Evolutionary conservation across 2,797 vertebrate genomes (phyloP).

Genomic region (Mormyrus hasselquistii): DNA sequence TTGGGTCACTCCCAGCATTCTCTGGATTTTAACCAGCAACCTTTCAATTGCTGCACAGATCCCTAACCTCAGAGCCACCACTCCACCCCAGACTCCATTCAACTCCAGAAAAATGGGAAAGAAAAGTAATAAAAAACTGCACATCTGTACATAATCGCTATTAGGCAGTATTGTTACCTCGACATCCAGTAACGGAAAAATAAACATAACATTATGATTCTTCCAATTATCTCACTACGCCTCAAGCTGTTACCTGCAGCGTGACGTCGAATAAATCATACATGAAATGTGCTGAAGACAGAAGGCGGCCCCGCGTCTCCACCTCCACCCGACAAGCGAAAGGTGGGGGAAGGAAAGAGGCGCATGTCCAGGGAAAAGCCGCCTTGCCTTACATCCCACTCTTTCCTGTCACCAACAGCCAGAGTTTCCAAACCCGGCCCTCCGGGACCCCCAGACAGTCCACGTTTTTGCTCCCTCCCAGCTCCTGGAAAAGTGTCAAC

Average conservation of each 20-base stretch:
- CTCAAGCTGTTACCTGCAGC: background rate
- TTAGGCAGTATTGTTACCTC: background rate
- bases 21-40: background rate
- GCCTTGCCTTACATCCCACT: too few species aligned
- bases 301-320: background rate
- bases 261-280: background rate
- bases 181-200: background rate
- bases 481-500: background rate
- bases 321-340: background rate
- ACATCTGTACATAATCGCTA: background rate
- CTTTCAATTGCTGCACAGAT: too few species aligned
- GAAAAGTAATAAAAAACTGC: background rate
- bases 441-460: background rate
- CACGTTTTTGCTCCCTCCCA: background rate
- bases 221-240: background rate
- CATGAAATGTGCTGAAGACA: background rate
- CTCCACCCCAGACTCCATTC: background rate
- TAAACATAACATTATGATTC: background rate
- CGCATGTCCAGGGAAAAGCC: background rate
- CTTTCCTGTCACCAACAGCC: background rate
- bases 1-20: background rate
- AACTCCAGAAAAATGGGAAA: background rate
- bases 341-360: background rate
- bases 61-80: background rate
- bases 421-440: background rate